Conservation (phyloP, 2,113 vertebrate genomes). For the Cyprinodon brontotheroides region DNA sequence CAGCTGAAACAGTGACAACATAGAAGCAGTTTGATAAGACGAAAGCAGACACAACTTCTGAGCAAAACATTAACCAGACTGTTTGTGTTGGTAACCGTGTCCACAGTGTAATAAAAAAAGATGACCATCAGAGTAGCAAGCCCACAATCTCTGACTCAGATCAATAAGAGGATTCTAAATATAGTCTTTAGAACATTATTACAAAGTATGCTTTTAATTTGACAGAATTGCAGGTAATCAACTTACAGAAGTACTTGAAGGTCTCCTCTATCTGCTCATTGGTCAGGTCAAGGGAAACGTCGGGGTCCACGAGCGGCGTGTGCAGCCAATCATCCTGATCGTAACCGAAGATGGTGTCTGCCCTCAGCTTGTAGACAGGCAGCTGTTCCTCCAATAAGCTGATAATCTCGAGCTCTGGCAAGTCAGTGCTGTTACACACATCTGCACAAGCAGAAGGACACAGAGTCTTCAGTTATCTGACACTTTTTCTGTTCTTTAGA, state of each 20-base stretch:
- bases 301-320: constrained; percentile 91
- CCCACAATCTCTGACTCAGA: background rate
- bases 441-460: constrained; percentile 75
- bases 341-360: constrained; percentile 96
- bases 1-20: constrained; percentile 3
- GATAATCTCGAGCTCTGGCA: constrained; percentile 99
- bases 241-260: constrained; percentile 98
- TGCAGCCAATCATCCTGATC: constrained; percentile 99
- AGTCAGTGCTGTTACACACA: constrained; percentile 97
- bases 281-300: constrained; percentile 88
- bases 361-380: constrained; percentile 96
- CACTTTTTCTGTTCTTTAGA: background rate
- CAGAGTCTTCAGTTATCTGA: background rate
- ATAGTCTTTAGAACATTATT: background rate
- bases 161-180: background rate
- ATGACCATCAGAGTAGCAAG: background rate
- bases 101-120: constrained; percentile 14
- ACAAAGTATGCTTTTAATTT: background rate
- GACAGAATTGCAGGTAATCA: background rate
- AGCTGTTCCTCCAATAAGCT: constrained; percentile 97
- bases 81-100: constrained; percentile 67
- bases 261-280: constrained; percentile 98
- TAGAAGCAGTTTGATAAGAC: constrained; percentile 34
- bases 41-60: constrained; percentile 9
- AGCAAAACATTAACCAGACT: constrained; percentile 17